A percentile compares a stretch with the other conserved stretches of the same genome.
Conservation (phyloP, 2,888 invertebrate species). For the Amorpha juglandis region DNA sequence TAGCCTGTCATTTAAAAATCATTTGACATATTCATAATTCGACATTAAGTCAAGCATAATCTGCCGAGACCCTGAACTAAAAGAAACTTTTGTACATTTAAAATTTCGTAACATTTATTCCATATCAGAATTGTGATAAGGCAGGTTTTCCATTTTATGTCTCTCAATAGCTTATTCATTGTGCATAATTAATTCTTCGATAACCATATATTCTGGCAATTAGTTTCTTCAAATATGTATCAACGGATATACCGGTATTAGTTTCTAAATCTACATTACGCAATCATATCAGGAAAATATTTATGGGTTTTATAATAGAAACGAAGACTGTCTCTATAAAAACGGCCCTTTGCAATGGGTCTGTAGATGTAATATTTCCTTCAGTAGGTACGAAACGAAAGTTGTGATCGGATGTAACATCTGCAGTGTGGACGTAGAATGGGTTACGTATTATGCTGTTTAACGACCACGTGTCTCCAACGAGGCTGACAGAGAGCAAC, state of each 20-base stretch:
- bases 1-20: slow-evolving; percentile 1
- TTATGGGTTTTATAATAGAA: slow-evolving; percentile 3
- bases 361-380: slow-evolving; percentile 23
- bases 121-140: not conserved
- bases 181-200: slow-evolving; percentile 1
- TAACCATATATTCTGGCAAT: not conserved
- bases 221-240: slow-evolving; percentile 20
- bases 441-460: slow-evolving; percentile 29
- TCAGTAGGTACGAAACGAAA: slow-evolving; percentile 42
- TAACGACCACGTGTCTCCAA: not conserved
- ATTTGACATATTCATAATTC: not conserved
- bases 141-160: slow-evolving; percentile 3
- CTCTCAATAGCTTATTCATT: slow-evolving; percentile 8
- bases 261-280: not conserved
- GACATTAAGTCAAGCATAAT: slow-evolving; percentile 20
- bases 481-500: not conserved
- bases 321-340: not conserved
- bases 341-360: not conserved
- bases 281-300: not conserved
- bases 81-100: slow-evolving; percentile 19
- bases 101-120: slow-evolving; percentile 2
- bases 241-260: not conserved
- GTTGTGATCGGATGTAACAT: slow-evolving; percentile 43
- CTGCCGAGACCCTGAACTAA: slow-evolving; percentile 18
- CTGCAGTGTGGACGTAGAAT: slow-evolving; percentile 29